A percentile compares a stretch with the other conserved stretches of the same genome.
These are phyloP conservation scores for Volucella inanis DNA, from an alignment of 2,888 invertebrate genomes.

Conservation along the genomic window DNA sequence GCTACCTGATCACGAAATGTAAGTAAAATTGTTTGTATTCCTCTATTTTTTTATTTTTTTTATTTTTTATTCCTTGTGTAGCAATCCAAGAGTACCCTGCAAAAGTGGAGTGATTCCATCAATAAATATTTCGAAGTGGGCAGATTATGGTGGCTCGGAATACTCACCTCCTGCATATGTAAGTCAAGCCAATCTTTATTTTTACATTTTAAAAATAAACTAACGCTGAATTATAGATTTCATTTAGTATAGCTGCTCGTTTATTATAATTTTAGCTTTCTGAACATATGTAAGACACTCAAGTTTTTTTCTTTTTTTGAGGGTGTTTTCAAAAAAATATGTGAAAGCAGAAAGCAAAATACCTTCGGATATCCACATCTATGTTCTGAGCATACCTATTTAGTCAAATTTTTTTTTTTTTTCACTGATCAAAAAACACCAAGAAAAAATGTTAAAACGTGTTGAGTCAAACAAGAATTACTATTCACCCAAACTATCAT, in stretches of 20 bases:
- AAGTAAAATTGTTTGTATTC: constrained; percentile 83
- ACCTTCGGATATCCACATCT: too few relatives aligned
- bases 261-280: too few relatives aligned
- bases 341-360: too few relatives aligned
- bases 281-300: too few relatives aligned
- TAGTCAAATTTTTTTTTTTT: too few relatives aligned
- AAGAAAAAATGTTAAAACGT: too few relatives aligned
- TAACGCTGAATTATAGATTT: background rate
- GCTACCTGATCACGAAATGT: constrained; percentile 96
- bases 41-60: constrained; percentile 1
- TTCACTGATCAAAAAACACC: too few relatives aligned
- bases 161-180: constrained; percentile 86
- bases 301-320: background rate
- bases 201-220: background rate
- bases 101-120: constrained; percentile 93
- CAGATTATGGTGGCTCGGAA: constrained; percentile 87
- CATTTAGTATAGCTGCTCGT: too few relatives aligned
- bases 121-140: constrained; percentile 95
- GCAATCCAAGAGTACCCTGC: constrained; percentile 96
- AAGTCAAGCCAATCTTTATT: constrained; percentile 83
- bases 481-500: too few relatives aligned
- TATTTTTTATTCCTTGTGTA: constrained; percentile 81
- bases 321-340: too few relatives aligned
- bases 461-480: too few relatives aligned
- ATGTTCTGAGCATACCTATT: too few relatives aligned